Conservation (phyloP, 2,113 vertebrate genomes). For the Gallinago jamesoni region DNA sequence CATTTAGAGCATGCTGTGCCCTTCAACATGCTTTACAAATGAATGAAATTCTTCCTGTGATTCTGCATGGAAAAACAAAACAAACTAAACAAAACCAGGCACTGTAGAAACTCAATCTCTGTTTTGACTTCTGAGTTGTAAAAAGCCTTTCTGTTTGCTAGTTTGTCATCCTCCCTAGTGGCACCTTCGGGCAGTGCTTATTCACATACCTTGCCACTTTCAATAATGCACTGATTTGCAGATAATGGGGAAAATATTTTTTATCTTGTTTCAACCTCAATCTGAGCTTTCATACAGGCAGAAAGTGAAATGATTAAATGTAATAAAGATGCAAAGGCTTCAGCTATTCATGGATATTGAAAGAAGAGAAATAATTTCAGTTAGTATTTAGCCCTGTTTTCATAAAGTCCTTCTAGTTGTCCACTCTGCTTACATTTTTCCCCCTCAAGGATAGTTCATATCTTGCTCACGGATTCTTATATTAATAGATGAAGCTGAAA, state of each 20-base stretch:
- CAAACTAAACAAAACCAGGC: not conserved
- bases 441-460: not conserved
- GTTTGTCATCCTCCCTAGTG: not conserved
- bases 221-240: slow-evolving; percentile 14
- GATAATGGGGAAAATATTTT: slow-evolving; percentile 48
- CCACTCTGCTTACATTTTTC: not conserved
- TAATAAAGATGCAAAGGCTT: not conserved
- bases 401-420: not conserved
- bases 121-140: not conserved
- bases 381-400: not conserved
- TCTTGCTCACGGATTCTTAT: not conserved
- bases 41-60: slow-evolving; percentile 20
- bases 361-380: not conserved
- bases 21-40: not conserved
- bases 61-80: not conserved
- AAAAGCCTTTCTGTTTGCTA: not conserved
- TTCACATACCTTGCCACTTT: not conserved
- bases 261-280: slow-evolving; percentile 23
- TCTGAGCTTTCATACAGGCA: not conserved
- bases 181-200: not conserved
- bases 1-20: not conserved
- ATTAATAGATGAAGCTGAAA: not conserved
- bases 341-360: not conserved
- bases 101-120: not conserved
- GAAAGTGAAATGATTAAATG: not conserved